Percentiles rank a stretch among this genome's conserved stretches.
These are phyloP conservation scores for Zaprionus ornatus DNA, from an alignment of 1,140 invertebrate genomes.

Conservation along the genomic window DNA sequence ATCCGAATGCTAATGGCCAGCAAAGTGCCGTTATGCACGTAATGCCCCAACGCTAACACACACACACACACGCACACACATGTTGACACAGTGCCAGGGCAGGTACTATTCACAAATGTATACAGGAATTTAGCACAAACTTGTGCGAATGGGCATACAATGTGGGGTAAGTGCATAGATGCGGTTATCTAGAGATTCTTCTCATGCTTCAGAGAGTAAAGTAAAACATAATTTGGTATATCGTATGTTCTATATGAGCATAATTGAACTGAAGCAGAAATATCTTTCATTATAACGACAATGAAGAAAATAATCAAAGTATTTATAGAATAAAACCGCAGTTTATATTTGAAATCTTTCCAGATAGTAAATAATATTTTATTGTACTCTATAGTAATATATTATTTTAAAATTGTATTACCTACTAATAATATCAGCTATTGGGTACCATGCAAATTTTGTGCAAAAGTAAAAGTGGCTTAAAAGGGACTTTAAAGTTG, in stretches of 20 bases:
- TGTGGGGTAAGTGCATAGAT: neutral
- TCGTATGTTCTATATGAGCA: neutral
- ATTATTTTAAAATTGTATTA: no score
- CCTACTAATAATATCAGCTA: no score
- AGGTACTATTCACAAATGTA: neutral
- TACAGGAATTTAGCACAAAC: constrained; percentile 6
- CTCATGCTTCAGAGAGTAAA: neutral
- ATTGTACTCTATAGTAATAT: no score
- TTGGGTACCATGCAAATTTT: no score
- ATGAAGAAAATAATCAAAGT: no score
- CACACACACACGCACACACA: neutral
- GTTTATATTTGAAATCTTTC: no score
- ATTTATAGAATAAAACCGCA: no score
- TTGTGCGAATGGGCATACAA: neutral
- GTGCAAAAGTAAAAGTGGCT: no score
- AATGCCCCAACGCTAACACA: constrained; percentile 30
- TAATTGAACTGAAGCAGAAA: no score
- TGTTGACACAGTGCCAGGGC: neutral
- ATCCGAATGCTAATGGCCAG: constrained; percentile 60
- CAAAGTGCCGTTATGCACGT: constrained; percentile 69
- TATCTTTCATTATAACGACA: no score
- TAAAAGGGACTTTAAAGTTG: no score
- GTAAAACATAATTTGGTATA: neutral
- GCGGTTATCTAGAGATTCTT: neutral
- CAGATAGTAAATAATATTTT: no score